Conservation (phyloP, 2,113 vertebrate genomes). For the Myxocyprinus asiaticus region DNA sequence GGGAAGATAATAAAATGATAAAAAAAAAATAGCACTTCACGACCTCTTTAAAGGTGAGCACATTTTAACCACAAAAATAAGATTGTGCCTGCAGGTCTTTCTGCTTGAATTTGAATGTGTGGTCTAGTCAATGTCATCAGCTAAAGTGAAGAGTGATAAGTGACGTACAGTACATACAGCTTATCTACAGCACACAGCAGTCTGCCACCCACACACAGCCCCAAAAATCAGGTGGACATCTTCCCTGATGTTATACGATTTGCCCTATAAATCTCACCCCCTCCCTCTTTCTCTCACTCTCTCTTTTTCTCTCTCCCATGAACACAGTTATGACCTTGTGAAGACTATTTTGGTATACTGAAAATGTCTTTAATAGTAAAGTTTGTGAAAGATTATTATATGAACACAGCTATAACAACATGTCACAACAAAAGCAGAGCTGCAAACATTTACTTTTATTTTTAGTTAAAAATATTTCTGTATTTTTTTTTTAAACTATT, state of each 20-base stretch:
- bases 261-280: constrained; percentile 4
- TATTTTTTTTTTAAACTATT: too few species aligned
- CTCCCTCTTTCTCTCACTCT: background rate
- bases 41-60: background rate
- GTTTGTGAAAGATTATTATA: background rate
- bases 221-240: constrained; percentile 1
- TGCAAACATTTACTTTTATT: too few species aligned
- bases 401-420: background rate
- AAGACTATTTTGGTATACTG: constrained; percentile 5
- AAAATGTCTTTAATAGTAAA: background rate
- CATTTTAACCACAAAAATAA: background rate
- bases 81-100: background rate
- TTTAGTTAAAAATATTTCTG: too few species aligned
- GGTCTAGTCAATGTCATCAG: constrained; percentile 10
- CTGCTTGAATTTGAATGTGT: constrained; percentile 6
- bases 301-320: background rate
- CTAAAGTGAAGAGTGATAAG: constrained; percentile 14
- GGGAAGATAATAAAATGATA: too few species aligned
- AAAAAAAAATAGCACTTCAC: too few species aligned
- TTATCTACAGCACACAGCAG: constrained; percentile 30
- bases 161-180: constrained; percentile 15
- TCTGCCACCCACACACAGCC: constrained; percentile 6
- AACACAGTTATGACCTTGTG: constrained; percentile 5
- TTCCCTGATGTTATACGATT: constrained; percentile 25
- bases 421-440: too few species aligned